Percentiles rank a stretch among this genome's conserved stretches.
Conservation (phyloP, 1,140 invertebrate species). For the Sminthurides bifidus region DNA sequence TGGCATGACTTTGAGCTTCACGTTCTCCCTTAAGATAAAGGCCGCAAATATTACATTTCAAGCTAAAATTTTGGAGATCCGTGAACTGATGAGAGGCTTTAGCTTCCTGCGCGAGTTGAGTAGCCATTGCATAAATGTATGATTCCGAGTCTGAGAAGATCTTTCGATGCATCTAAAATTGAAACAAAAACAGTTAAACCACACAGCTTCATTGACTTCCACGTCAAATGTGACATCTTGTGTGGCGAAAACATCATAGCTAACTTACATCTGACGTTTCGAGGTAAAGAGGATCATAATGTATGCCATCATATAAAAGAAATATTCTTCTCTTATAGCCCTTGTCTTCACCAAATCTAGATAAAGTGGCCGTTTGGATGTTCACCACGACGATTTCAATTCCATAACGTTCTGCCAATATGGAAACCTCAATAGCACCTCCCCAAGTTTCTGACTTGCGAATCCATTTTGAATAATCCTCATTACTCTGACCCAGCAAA, state of each 20-base stretch:
- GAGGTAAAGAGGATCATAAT: constrained; percentile 80
- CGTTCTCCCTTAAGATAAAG: constrained; percentile 57
- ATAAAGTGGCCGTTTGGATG: constrained; percentile 75
- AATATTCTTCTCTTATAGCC: constrained; percentile 72
- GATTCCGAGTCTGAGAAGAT: constrained; percentile 67
- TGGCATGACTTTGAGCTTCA: constrained; percentile 72
- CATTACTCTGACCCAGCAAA: constrained; percentile 70
- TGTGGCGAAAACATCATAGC: neutral
- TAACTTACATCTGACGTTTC: constrained; percentile 51
- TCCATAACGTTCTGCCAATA: constrained; percentile 75
- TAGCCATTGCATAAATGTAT: constrained; percentile 58
- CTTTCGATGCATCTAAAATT: constrained; percentile 52
- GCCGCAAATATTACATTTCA: constrained; percentile 70
- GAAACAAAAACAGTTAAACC: constrained; percentile 11
- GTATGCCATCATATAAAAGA: constrained; percentile 74
- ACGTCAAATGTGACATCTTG: neutral
- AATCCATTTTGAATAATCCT: constrained; percentile 81
- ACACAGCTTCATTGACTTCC: neutral
- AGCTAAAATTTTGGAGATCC: constrained; percentile 71
- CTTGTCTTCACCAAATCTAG: constrained; percentile 86
- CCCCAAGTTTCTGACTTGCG: constrained; percentile 76
- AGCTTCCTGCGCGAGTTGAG: constrained; percentile 71
- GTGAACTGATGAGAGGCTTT: constrained; percentile 78
- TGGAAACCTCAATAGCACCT: constrained; percentile 83
- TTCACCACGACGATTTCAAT: constrained; percentile 90